Evolutionary conservation across 2,113 vertebrate genomes (phyloP), one percentile per base, ranked within the genome.

Genomic region (Trogon melanurus): DNA sequence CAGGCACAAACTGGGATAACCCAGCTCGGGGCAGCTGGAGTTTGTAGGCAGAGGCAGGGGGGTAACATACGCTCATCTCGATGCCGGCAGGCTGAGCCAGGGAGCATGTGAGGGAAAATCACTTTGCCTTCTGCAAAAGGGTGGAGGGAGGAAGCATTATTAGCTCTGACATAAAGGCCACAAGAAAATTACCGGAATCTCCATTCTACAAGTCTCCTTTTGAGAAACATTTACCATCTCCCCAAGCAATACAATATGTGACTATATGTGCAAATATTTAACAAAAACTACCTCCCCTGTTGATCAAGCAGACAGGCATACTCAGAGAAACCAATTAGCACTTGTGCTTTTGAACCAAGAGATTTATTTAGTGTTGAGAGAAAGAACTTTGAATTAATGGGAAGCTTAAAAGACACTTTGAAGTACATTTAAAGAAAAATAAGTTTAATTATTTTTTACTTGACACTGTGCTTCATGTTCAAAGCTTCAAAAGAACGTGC

Each of bases 291-390:
- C 84, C 92, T 91, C 75, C 91, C 51, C 79, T 88, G 91, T 79
- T 97, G 96, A 96, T 94, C 92, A 94, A 61, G 91, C 56, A 70
- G 93, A 45, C 89, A 94, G 82, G 65, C 92, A 57, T 50, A 70
- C 95, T 96, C 91, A 54, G 83, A 92, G 96, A 96, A 96, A 91
- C 93, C 95, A 97, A 97, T 96, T 97, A 97, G 88, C 86, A 86
- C 88, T 70, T 64, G 74, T 30, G 96, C 96, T 96, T 97, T 93
- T 94, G 91, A 96, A 93, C 93, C 73, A 50, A 56, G 85, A 94
- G 91, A 90, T 96, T 96, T 96, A 96, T 93, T 91, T 92, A 95
- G 96, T 1, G 10, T 73, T 81, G 88, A 96, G 50, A 95, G 74
- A 94, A 92, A 83, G 90, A 95, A 81, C 91, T 91, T 32, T 0